Percentiles rank a stretch among this genome's conserved stretches.
These are phyloP conservation scores for Callospermophilus lateralis DNA, from an alignment of 2,113 vertebrate genomes.

Conservation along the genomic window DNA sequence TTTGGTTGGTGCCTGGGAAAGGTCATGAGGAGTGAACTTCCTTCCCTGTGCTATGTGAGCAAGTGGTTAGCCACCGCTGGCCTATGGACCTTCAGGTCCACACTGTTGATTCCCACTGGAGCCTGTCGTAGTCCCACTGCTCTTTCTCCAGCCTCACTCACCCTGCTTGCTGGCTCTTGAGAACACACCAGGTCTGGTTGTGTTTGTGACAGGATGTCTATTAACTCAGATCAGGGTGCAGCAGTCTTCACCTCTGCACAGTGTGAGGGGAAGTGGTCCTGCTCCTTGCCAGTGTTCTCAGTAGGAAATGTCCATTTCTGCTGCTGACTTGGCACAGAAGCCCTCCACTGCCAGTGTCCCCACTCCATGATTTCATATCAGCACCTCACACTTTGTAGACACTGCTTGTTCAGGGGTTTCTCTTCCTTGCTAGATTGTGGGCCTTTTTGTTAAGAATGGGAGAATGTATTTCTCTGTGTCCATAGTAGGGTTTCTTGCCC, in stretches of 20 bases:
- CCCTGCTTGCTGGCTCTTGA: neutral
- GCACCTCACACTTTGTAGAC: neutral
- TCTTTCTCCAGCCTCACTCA: neutral
- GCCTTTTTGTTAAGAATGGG: neutral
- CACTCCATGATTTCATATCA: no score
- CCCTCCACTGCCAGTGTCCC: no score
- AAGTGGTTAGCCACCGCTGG: no score
- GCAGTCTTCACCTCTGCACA: neutral
- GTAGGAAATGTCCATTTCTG: neutral
- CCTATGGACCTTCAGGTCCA: neutral
- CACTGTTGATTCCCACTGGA: neutral
- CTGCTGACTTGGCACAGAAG: neutral
- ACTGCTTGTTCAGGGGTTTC: rapidly evolving
- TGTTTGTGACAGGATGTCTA: neutral
- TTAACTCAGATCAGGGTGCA: neutral
- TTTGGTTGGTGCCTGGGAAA: no score
- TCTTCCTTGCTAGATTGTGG: neutral
- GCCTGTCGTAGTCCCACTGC: no score
- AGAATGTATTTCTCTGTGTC: neutral
- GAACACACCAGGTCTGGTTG: rapidly evolving
- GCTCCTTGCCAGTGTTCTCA: no score
- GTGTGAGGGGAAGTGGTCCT: neutral
- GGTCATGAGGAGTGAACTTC: neutral
- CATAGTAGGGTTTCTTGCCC: neutral
- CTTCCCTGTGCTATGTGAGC: neutral